Evolutionary conservation across 1,140 invertebrate species (phyloP), one percentile per base, ranked within the genome.

Genomic region (Meloidogyne hapla): DNA sequence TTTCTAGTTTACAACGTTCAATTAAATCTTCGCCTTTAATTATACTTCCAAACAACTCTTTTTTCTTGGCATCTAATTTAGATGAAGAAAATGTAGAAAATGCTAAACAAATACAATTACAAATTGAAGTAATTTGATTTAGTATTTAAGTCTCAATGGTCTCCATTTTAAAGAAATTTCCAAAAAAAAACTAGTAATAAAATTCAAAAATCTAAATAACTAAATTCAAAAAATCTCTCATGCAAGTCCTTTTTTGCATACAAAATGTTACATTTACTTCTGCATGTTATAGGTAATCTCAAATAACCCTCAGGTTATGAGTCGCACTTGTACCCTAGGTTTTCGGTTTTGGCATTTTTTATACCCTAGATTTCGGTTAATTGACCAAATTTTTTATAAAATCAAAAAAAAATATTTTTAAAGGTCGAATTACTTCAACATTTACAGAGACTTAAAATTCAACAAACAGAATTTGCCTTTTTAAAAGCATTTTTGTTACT

Each of bases 1-100:
- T 72, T 6, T 63, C 33, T 15, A 9, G 40, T 33, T 56, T 64
- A 12, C 70, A 72, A 12, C 48, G 48, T 12, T 72, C 70, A n/a
- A 26, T 72, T 48, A 23, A 56, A 28, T 33, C 13, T 40, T 28
- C 33, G 15, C n/a, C 70, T 23, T 8, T 72, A 15, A 8, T 72
- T 56, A 3, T 72, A 28, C 21, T 72, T n/a, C 48, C 70, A 26
- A 72, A 63, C 26, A 63, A 72, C 38, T 63, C 70, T 33, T 72
- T 72, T 72, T 62, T 72, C 42, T 13, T 63, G 8, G 18, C 26
- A n/a, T 66, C 64, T 6, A 38, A 63, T 26, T 38, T 38, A 72
- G 21, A 18, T 4, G 45, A n/a, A 25, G 45, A 25, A 33, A 18
- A 45, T n/a, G 12, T 33, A 26, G 45, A 62, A 26, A 56, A 1